Conservation (phyloP, 2,797 vertebrate genomes). For the Crocidura indochinensis region DNA sequence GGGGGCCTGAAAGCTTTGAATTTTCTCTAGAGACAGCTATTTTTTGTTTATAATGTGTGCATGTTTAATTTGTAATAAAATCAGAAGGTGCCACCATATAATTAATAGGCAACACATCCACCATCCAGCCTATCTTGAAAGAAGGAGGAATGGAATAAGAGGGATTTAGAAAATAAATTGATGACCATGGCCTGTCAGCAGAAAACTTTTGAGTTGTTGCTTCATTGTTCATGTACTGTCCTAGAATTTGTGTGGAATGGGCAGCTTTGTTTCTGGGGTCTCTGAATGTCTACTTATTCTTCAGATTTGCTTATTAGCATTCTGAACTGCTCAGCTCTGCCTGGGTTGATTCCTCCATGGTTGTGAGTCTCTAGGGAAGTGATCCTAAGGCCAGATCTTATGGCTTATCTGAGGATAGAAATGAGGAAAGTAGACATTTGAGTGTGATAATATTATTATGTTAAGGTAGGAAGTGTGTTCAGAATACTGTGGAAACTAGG, state of each 20-base stretch:
- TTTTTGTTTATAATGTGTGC: constrained; percentile 83
- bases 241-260: background rate
- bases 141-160: constrained; percentile 20
- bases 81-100: constrained; percentile 32
- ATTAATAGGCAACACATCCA: constrained; percentile 62
- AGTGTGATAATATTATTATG: background rate
- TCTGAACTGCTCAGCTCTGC: background rate
- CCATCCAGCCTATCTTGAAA: constrained; percentile 40
- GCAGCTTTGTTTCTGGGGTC: background rate
- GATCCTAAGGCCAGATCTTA: background rate
- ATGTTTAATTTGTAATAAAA: constrained; percentile 85
- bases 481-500: background rate
- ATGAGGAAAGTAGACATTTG: background rate
- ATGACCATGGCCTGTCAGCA: constrained; percentile 27
- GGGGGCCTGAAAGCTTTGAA: constrained; percentile 73
- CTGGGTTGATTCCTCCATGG: background rate
- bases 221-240: background rate
- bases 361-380: background rate
- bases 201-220: constrained; percentile 39
- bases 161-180: constrained; percentile 42
- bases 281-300: constrained; percentile 2
- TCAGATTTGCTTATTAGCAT: background rate
- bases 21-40: constrained; percentile 79
- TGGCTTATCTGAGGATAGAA: background rate
- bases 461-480: background rate